Evolutionary conservation across 1,140 invertebrate species (phyloP).

Genomic region (Papilio polytes): DNA sequence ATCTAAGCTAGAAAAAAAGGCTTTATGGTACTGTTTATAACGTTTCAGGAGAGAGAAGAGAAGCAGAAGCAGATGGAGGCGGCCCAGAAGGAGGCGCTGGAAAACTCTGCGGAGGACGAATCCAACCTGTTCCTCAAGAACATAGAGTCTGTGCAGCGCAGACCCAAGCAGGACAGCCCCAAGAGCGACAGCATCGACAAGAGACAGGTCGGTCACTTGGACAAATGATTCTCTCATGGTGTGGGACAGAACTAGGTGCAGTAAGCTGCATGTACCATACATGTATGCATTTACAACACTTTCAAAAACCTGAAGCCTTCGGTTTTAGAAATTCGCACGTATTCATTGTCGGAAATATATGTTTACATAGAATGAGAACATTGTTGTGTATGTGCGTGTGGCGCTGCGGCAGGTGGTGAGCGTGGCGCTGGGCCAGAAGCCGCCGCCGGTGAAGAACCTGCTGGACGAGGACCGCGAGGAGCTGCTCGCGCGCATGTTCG

Average conservation of each 20-base stretch:
- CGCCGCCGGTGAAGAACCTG: conserved; percentile 78
- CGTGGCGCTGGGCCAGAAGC: conserved; percentile 69
- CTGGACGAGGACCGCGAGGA: conserved; percentile 85
- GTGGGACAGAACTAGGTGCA: too few relatives aligned
- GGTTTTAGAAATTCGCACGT: too few relatives aligned
- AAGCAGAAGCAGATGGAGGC: conserved; percentile 82
- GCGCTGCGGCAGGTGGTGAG: conserved; percentile 65
- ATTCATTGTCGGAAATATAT: too few relatives aligned
- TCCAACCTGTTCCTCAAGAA: conserved; percentile 74
- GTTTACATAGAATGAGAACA: too few relatives aligned
- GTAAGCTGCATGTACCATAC: too few relatives aligned
- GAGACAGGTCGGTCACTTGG: conserved; percentile 62
- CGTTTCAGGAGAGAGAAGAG: conserved; percentile 83
- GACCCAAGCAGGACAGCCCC: conserved; percentile 75
- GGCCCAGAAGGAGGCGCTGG: conserved; percentile 75
- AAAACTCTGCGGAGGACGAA: conserved; percentile 73
- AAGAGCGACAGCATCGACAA: conserved; percentile 75
- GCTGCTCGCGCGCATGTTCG: conserved; percentile 85
- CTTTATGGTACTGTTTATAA: not conserved
- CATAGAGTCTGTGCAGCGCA: conserved; percentile 75
- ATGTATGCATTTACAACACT: too few relatives aligned
- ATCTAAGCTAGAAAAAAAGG: too few relatives aligned
- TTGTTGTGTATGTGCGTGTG: not conserved
- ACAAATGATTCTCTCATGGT: too few relatives aligned
- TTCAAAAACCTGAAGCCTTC: too few relatives aligned